Base-by-base conservation (phyloP, 2,113 vertebrate genomes). In the Conger conger region DNA sequence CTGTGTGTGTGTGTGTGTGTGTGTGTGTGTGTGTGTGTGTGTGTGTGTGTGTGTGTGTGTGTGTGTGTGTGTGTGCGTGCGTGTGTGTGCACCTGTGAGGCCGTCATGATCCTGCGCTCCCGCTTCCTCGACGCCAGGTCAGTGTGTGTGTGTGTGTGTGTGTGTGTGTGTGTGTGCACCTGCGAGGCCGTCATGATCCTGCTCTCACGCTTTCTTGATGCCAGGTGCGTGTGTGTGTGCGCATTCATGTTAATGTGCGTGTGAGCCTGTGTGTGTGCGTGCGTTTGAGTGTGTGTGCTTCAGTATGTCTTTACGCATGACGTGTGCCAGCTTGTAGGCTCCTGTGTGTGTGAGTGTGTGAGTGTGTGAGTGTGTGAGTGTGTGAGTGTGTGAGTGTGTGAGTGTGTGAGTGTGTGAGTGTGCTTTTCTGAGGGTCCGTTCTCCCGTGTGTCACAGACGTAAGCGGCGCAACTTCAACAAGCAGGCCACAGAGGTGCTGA, bases 391-490 rank as follows among this genome's bases (percentile, higher is more conserved):
- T 16, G n/a, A 42, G 18, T 7, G 17, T 30, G 81, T 7, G 54
- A 38, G 30, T 18, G 35, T n/a, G 27, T 27, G 38, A 33, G 42
- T 15, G 4, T 80, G 27, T 53, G 16, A 35, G 3, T 11, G 2
- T 30, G 0, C 1, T 7, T 1, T 73, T 7, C 68, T 73, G 68
- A 73, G 1, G 33, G 35, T 18, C 77, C 3, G 84, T 18, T 85
- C 9, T 83, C 36, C 68, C 0, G 84, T 0, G 90, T 36, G 90
- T 86, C 40, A 0, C 86, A 97, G 96, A 91, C 95, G 95, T 4
- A 97, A 97, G 88, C 92, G 96, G 45, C 95, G 95, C 85, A 97
- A 97, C 91, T 97, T 98, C 93, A 97, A 97, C 94, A 97, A 97
- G 83, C 96, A 97, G 92, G 96, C 97, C 0, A 98, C 96, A 0